phyloP scores from a whole-genome alignment of 2,888 invertebrate species.

The Eucera pruinosa region DNA sequence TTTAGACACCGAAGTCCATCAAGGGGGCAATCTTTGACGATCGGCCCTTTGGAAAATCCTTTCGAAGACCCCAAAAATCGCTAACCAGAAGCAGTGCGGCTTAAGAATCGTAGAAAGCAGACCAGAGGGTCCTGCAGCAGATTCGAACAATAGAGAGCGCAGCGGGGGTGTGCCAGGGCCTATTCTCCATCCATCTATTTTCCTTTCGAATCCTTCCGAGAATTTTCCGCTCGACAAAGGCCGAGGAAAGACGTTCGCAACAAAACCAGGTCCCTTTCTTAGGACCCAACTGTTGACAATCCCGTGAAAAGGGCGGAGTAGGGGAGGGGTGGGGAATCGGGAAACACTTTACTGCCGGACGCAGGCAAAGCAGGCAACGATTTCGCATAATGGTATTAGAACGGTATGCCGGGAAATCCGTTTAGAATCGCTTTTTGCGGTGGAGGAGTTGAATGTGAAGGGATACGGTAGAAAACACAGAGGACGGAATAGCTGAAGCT shows the following conservation, averaged over 20 bases:
- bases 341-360: conserved; percentile 69
- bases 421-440: conserved; percentile 72
- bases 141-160: conserved; percentile 74
- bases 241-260: conserved; percentile 41
- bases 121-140: conserved; percentile 58
- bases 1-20: neutral
- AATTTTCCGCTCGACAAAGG: conserved; percentile 76
- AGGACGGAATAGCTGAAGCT: neutral
- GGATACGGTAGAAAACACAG: neutral
- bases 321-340: conserved; percentile 33
- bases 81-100: conserved; percentile 25
- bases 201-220: conserved; percentile 79
- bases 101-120: conserved; percentile 45
- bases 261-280: conserved; percentile 29
- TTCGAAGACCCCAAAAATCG: conserved; percentile 49
- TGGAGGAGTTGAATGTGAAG: conserved; percentile 6
- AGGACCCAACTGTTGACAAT: conserved; percentile 61
- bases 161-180: conserved; percentile 66
- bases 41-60: conserved; percentile 50
- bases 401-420: conserved; percentile 79
- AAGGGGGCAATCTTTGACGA: neutral
- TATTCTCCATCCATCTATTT: conserved; percentile 59
- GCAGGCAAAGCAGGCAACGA: conserved; percentile 42
- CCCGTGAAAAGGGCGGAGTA: conserved; percentile 4
- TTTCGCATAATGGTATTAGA: conserved; percentile 79